A percentile compares a stretch with the other conserved stretches of the same genome.
Conservation (phyloP, 1,140 invertebrate species). For the Drosophila melanica region DNA sequence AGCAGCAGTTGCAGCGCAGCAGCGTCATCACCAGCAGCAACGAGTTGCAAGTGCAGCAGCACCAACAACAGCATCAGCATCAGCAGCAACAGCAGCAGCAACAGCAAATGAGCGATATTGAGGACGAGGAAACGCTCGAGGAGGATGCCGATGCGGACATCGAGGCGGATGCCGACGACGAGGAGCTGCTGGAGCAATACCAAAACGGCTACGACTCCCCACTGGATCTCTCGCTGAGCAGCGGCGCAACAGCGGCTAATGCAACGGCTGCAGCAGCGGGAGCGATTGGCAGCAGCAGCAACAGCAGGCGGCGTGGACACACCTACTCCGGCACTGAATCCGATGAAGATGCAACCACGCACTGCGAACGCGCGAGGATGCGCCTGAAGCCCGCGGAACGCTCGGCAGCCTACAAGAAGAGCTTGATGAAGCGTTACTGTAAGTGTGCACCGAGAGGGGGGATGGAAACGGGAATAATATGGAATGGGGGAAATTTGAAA, state of each 20-base stretch:
- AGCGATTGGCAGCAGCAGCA: conserved; percentile 30
- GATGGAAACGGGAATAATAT: too few species aligned
- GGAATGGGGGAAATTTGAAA: too few species aligned
- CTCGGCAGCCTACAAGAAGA: conserved; percentile 93
- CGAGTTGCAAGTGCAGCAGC: conserved; percentile 37
- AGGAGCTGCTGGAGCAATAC: conserved; percentile 63
- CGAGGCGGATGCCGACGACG: conserved; percentile 64
- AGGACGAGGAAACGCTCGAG: conserved; percentile 71
- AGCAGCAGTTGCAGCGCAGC: conserved; percentile 73
- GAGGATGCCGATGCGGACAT: conserved; percentile 65
- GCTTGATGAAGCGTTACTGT: conserved; percentile 94
- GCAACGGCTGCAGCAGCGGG: conserved; percentile 23
- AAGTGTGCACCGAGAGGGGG: conserved; percentile 86
- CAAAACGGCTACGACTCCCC: conserved; percentile 85
- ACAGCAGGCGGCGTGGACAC: conserved; percentile 74
- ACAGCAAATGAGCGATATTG: conserved; percentile 64
- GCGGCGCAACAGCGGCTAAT: conserved; percentile 50
- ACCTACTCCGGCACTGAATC: conserved; percentile 90
- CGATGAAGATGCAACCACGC: conserved; percentile 90
- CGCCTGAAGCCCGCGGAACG: conserved; percentile 84
- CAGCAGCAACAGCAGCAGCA: conserved; percentile 28
- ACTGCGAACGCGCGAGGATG: conserved; percentile 68
- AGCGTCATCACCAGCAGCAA: conserved; percentile 72
- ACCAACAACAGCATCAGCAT: conserved; percentile 10
- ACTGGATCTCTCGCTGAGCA: conserved; percentile 86